Conservation (phyloP, 1,140 invertebrate genomes). For the Sycophaga agraensis region DNA sequence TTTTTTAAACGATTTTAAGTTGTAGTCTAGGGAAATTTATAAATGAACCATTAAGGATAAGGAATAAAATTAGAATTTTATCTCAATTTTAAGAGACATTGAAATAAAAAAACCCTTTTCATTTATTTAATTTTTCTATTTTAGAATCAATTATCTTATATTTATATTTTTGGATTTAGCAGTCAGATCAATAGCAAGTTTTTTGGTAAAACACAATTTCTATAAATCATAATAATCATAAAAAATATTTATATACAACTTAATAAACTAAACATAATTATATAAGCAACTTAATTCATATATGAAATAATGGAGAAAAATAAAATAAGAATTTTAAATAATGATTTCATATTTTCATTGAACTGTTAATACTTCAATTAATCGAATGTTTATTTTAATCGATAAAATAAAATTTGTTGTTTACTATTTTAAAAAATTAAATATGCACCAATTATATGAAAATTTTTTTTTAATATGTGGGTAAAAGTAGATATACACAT, state of each 20-base stretch:
- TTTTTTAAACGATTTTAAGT: background rate
- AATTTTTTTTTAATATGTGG: background rate
- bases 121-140: conserved; percentile 17
- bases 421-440: background rate
- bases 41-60: background rate
- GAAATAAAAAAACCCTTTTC: conserved; percentile 18
- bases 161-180: conserved; percentile 8
- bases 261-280: conserved; percentile 12
- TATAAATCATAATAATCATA: background rate
- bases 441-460: background rate
- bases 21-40: background rate
- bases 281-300: no score
- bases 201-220: conserved; percentile 19
- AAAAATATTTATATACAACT: conserved; percentile 14
- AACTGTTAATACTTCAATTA: conserved; percentile 16
- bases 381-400: background rate
- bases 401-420: conserved; percentile 11
- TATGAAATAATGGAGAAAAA: no score
- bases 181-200: background rate
- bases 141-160: background rate
- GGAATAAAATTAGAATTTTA: background rate
- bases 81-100: background rate
- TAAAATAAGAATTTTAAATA: no score
- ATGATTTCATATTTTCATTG: no score
- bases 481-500: background rate